Evolutionary conservation across 2,797 vertebrate genomes (phyloP), one percentile per base, ranked within the genome.

Genomic region (Steatocranus sp.): DNA sequence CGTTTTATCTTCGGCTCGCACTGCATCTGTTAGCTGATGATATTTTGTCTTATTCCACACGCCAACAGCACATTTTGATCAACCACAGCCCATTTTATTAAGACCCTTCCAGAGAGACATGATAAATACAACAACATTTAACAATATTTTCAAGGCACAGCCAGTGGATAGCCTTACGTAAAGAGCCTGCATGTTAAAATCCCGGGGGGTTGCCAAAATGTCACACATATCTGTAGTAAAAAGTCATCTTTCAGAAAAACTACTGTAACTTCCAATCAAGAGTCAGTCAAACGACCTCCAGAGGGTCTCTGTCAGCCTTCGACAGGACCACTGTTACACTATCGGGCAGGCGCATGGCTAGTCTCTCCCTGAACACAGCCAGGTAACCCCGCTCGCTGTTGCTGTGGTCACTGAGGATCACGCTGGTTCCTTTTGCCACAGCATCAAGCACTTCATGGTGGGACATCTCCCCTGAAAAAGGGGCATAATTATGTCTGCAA

Each of bases 341-440:
- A 41, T 96, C 94, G 8, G 96, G 94, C 20, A 99, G 93, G 66
- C 93, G 94, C 30, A 86, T 53, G 0, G 85, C n/a, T 8, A 99
- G 95, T 38, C 89, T 83, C 32, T 97, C 95, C 80, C 91, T 94
- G 89, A 99, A 96, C 68, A 98, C 96, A 2, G 93, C 80, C 90
- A 99, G 96, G 88, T 97, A 99, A 14, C 98, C 98, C 58, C 98
- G 96, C 91, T 99, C 98, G 0, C 97, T 98, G 96, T 99, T 99
- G 93, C 98, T 99, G 51, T 99, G 98, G 75, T 99, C 98, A 74
- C 97, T 98, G 81, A 99, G 97, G 90, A 99, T 95, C 86, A 99
- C 97, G 4, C 93, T 98, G 77, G 96, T 96, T 76, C 98, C 98
- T 8, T 90, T 96, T n/a, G 97, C 96, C 30, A 93, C 96, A 1